Evolutionary conservation across 2,797 vertebrate species (phyloP).

Genomic region (Acrossocheilus wenchowensis): DNA sequence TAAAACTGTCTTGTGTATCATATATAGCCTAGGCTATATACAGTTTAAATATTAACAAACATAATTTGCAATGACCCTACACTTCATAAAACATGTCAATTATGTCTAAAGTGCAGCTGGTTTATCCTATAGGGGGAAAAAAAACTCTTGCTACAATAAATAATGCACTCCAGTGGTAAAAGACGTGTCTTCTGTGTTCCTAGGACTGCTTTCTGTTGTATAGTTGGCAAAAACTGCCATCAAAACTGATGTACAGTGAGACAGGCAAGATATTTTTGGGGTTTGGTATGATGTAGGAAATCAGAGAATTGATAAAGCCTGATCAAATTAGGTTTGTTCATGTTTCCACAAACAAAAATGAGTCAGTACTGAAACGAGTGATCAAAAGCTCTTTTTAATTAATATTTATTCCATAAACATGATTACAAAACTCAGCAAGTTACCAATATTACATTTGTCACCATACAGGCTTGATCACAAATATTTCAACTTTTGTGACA

Average conservation of each 20-base stretch:
- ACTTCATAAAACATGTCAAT: not conserved
- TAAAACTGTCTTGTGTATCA: too few relatives aligned
- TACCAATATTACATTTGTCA: slow-evolving; percentile 99
- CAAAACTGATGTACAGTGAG: not conserved
- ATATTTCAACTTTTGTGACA: slow-evolving; percentile 99
- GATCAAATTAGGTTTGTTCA: not conserved
- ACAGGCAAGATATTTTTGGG: not conserved
- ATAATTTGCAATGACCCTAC: not conserved
- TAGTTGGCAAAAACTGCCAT: not conserved
- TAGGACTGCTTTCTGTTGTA: not conserved
- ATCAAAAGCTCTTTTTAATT: slow-evolving; percentile 94
- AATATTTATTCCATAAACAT: slow-evolving; percentile 99
- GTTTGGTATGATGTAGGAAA: not conserved
- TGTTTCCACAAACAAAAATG: not conserved
- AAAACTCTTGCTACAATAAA: not conserved
- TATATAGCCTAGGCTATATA: too few relatives aligned
- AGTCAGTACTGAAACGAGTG: slow-evolving; percentile 28
- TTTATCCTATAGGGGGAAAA: not conserved
- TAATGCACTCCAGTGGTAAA: not conserved
- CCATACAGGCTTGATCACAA: slow-evolving; percentile 99
- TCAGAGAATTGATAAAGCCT: not conserved
- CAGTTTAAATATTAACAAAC: not conserved
- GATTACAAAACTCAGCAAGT: slow-evolving; percentile 99
- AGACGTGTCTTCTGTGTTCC: not conserved
- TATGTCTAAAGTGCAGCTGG: not conserved